Evolutionary conservation across 2,797 vertebrate genomes (phyloP), one percentile per base, ranked within the genome.

Genomic region (Sebastes itinus): DNA sequence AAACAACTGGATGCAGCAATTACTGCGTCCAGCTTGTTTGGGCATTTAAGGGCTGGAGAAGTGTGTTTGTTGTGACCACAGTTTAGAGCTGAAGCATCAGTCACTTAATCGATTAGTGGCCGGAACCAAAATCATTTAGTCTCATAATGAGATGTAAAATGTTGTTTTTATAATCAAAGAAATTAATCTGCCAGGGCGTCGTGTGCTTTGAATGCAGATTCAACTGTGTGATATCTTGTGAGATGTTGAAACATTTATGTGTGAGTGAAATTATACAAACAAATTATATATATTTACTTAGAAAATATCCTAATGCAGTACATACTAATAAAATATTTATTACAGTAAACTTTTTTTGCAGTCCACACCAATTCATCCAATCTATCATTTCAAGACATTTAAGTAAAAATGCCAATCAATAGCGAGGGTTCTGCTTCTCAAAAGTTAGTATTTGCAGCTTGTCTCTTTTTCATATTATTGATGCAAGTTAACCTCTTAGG

Each of bases 1-100:
- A 86, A 77, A 86, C 75, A 77, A 85, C 73, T 54, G 68, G 46
- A 77, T 77, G 74, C 71, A 74, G 85, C 82, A 76, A 81, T 87
- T 80, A 79, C 56, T 59, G 42, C 1, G n/a, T 23, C 73, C 74
- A 30, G 63, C 49, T 0, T 69, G 54, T 87, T 78, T 62, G 60
- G 73, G 67, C 27, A 64, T 81, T 67, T 12, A 28, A 63, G 46
- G 46, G 71, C 33, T 77, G 59, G 38, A 71, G 70, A 76, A 27
- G 42, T 2, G 28, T 9, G 20, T 6, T 72, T 5, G 69, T 61
- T n/a, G 59, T 61, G 73, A 68, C 71, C 63, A 35, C 20, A 55
- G 46, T 23, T 67, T 70, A 89, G 67, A 79, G 54, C 62, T 59
- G 74, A 81, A 74, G 78, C 58, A 83, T 75, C 52, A 78, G 42